These are phyloP conservation scores for Pocota personata DNA, from an alignment of 2,888 invertebrate species.

Conservation along the genomic window DNA sequence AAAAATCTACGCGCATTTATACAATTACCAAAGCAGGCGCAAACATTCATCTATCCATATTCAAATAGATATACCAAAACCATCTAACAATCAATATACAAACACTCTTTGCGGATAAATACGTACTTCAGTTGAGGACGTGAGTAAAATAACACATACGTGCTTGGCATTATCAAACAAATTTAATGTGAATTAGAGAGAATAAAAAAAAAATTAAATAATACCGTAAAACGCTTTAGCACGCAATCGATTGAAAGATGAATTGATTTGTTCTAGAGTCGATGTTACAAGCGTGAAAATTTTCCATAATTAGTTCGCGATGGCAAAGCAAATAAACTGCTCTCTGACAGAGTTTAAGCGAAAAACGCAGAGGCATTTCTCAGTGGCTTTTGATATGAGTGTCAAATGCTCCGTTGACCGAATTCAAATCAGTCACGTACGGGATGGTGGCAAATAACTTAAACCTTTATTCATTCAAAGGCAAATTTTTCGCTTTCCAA, in stretches of 20 bases:
- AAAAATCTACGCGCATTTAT: conserved; percentile 50
- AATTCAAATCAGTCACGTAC: conserved; percentile 73
- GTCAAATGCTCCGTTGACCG: conserved; percentile 65
- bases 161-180: conserved; percentile 55
- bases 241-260: conserved; percentile 74
- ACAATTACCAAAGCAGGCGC: conserved; percentile 54
- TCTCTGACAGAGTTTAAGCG: neutral
- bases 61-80: conserved; percentile 55
- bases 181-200: conserved; percentile 67
- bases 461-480: conserved; percentile 48
- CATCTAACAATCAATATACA: conserved; percentile 63
- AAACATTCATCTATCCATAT: conserved; percentile 69
- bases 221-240: conserved; percentile 72
- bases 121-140: conserved; percentile 68
- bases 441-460: conserved; percentile 52
- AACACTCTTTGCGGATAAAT: conserved; percentile 68
- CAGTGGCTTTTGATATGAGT: conserved; percentile 16
- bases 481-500: conserved; percentile 59
- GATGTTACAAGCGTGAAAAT: conserved; percentile 69
- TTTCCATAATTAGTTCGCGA: conserved; percentile 63
- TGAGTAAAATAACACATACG: conserved; percentile 72
- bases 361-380: neutral
- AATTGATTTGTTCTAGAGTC: conserved; percentile 73
- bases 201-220: conserved; percentile 64
- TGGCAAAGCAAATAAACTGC: conserved; percentile 19